Evolutionary conservation across 2,797 vertebrate genomes (phyloP).

Genomic region (Gymnoscopelus braueri): DNA sequence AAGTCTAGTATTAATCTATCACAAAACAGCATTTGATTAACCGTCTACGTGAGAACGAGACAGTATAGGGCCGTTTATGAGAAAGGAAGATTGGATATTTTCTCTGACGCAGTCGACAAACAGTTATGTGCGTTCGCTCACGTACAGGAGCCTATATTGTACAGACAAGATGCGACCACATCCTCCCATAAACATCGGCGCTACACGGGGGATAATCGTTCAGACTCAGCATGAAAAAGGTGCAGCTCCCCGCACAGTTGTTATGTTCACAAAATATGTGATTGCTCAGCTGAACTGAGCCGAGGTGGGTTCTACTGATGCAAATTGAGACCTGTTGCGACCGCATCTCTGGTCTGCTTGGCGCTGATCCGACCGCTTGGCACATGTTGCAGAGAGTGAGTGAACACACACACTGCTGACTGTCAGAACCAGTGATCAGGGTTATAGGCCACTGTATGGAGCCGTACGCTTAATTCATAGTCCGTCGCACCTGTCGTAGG

Average conservation of each 20-base stretch:
- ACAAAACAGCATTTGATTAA: constrained; percentile 22
- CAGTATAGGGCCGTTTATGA: constrained; percentile 2
- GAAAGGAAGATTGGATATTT: constrained; percentile 21
- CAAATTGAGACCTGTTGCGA: constrained; percentile 15
- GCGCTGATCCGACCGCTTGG: constrained; percentile 12
- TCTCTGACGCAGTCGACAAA: constrained; percentile 3
- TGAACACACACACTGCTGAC: not conserved
- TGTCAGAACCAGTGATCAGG: too few species aligned
- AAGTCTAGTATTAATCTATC: not conserved
- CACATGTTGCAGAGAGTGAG: not conserved
- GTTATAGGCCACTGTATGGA: too few species aligned
- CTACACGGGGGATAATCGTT: constrained; percentile 14
- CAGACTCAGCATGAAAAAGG: constrained; percentile 6
- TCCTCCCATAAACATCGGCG: constrained; percentile 16
- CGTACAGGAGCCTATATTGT: not conserved
- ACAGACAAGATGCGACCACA: constrained; percentile 31
- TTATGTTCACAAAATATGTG: constrained; percentile 5
- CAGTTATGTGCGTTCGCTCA: constrained; percentile 25
- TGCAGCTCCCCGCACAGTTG: not conserved
- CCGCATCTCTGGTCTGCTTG: constrained; percentile 15
- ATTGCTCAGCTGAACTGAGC: constrained; percentile 33
- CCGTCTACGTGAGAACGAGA: constrained; percentile 20
- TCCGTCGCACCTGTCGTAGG: too few species aligned
- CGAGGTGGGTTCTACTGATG: constrained; percentile 6
- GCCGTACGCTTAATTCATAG: too few species aligned